These are phyloP conservation scores for Lindbergichthys nudifrons DNA, from an alignment of 2,797 vertebrate genomes.

Conservation along the genomic window DNA sequence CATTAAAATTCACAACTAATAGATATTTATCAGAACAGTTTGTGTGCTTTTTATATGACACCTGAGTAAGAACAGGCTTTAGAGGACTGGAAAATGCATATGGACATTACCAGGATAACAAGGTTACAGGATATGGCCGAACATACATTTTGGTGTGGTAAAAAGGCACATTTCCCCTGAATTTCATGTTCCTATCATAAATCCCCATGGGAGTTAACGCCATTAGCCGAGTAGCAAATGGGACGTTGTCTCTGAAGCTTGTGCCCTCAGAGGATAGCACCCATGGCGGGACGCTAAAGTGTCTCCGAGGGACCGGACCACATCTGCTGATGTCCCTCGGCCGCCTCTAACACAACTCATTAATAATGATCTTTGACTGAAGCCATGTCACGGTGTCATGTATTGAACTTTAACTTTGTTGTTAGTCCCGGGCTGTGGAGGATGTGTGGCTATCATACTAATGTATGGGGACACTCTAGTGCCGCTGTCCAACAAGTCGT, in stretches of 20 bases:
- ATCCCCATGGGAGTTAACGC: conserved; percentile 51
- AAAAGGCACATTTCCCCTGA: conserved; percentile 52
- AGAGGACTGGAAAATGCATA: conserved; percentile 10
- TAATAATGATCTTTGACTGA: conserved; percentile 48
- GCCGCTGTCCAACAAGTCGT: conserved; percentile 87
- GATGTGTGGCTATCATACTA: conserved; percentile 51
- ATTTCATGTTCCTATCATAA: conserved; percentile 57
- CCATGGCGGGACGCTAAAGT: conserved; percentile 36
- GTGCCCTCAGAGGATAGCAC: conserved; percentile 55
- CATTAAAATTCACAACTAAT: not conserved
- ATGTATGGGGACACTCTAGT: conserved; percentile 71
- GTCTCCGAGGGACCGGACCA: conserved; percentile 60
- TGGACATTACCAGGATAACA: conserved; percentile 18
- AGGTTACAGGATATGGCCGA: conserved; percentile 29
- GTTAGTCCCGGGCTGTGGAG: conserved; percentile 39
- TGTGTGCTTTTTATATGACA: conserved; percentile 12
- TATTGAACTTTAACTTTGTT: conserved; percentile 68
- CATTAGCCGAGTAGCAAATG: conserved; percentile 61
- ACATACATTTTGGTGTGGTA: conserved; percentile 49
- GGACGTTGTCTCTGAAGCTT: conserved; percentile 55
- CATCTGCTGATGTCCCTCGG: conserved; percentile 68
- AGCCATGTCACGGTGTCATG: conserved; percentile 42
- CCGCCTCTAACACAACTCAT: conserved; percentile 52
- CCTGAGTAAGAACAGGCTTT: conserved; percentile 15
- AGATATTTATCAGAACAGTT: not conserved